These are phyloP conservation scores for Pollenia labialis DNA, from an alignment of 2,888 invertebrate genomes.

Conservation along the genomic window DNA sequence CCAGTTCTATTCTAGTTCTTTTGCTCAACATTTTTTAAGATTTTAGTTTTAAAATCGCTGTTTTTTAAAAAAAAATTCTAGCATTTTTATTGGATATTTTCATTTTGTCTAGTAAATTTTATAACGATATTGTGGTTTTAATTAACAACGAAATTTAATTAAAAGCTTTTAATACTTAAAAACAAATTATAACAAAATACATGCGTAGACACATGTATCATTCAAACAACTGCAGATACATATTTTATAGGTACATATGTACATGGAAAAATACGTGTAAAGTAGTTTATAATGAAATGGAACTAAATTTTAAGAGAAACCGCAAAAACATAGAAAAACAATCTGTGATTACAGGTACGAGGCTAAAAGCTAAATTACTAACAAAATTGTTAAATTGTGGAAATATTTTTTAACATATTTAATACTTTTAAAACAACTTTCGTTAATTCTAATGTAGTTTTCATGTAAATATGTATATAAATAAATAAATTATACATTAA, in stretches of 20 bases:
- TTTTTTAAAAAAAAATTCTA: too few species aligned
- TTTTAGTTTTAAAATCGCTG: not conserved
- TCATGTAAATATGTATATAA: constrained; percentile 12
- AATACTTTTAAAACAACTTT: not conserved
- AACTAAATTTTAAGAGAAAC: constrained; percentile 59
- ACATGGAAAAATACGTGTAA: constrained; percentile 6
- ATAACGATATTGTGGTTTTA: constrained; percentile 64
- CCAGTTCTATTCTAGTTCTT: too few species aligned
- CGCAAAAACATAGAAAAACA: constrained; percentile 67
- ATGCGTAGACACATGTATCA: constrained; percentile 9
- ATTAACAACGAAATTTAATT: constrained; percentile 71
- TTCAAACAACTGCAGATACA: constrained; percentile 12
- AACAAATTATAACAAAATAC: constrained; percentile 32
- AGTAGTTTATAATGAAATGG: constrained; percentile 48
- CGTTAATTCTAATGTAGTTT: not conserved
- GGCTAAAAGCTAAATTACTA: not conserved
- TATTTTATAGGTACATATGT: not conserved
- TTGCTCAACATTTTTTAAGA: not conserved
- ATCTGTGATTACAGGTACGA: constrained; percentile 48
- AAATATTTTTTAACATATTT: not conserved
- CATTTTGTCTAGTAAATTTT: not conserved
- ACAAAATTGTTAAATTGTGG: not conserved
- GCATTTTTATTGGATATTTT: not conserved
- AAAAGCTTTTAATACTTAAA: constrained; percentile 67
- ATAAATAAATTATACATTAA: constrained; percentile 54